Evolutionary conservation across 2,888 invertebrate species (phyloP).

Genomic region (Drosophila acutilabella): DNA sequence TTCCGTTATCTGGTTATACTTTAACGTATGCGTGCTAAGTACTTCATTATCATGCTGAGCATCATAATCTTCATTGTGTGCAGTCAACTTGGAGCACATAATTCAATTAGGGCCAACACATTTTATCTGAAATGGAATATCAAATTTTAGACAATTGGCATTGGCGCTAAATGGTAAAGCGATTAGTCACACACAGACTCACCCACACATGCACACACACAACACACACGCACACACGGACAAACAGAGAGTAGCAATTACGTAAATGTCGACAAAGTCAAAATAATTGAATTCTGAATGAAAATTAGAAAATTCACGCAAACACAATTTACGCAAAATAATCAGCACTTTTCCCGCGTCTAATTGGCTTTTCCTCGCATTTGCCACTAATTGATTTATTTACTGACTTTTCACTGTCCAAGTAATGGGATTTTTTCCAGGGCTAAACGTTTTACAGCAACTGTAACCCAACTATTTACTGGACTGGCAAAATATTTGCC

Average conservation of each 20-base stretch:
- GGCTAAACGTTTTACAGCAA: not conserved
- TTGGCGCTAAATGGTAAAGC: conserved; percentile 30
- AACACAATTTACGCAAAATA: conserved; percentile 44
- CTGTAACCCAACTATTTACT: conserved; percentile 1
- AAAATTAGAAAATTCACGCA: conserved; percentile 24
- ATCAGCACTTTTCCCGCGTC: conserved; percentile 26
- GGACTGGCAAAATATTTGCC: conserved; percentile 28
- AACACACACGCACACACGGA: not conserved
- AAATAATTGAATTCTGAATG: conserved; percentile 47
- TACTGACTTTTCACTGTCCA: not conserved
- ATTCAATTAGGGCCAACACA: conserved; percentile 55
- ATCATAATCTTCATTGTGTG: conserved; percentile 2
- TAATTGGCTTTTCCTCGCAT: conserved; percentile 34
- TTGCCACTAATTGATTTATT: conserved; percentile 20
- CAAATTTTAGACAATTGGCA: conserved; percentile 58
- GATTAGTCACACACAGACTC: conserved; percentile 29
- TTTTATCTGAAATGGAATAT: conserved; percentile 65
- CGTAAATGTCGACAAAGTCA: conserved; percentile 13
- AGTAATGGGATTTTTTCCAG: not conserved
- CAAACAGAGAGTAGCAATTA: conserved; percentile 14
- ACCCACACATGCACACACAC: not conserved
- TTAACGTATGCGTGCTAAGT: not conserved
- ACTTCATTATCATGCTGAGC: not conserved
- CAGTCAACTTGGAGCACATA: conserved; percentile 24
- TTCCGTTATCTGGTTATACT: not conserved